Evolutionary conservation across 1,140 invertebrate species (phyloP), one percentile per base, ranked within the genome.

Genomic region (Sycophaga agraensis): DNA sequence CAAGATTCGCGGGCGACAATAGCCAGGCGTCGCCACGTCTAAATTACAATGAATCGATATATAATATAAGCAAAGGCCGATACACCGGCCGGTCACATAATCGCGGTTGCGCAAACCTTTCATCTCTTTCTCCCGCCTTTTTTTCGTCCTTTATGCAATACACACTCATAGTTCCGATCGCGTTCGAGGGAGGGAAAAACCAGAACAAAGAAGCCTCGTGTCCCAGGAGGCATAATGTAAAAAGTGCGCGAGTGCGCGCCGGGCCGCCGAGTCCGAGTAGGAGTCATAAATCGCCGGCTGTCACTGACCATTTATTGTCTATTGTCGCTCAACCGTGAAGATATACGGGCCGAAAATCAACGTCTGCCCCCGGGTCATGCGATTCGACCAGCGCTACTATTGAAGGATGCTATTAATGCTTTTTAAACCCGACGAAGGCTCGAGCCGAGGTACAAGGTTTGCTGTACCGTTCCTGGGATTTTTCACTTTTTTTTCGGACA

Each of bases 221-320:
- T 43, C 35, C 40, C 28, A 42, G 50, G 39, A 42, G 57, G 48
- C n/a, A n/a, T 51, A 59, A 59, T 58, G 26, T 39, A 51, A 59
- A 59, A 59, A 59, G 46, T 28, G 19, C 35, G 9, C 22, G 50
- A 14, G 51, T 11, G 19, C 42, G 42, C 9, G 26, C 53, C n/a
- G 43, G 53, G 17, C 16, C 21, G 22, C 11, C 21, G n/a, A 59
- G 24, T 4, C 40, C 45, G 42, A 21, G 43, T 35, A 19, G 28
- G 43, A 35, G 26, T 21, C 35, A 50, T 62, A 62, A 62, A 62
- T 56, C 45, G 24, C 42, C 22, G 51, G 28, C 59, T 55, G 51
- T 62, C 59, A 56, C 53, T 62, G 34, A 50, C 43, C 59, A 42
- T 61, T 61, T 62, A 62, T 62, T 55, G 53, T 62, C 59, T 56